A percentile compares a stretch with the other conserved stretches of the same genome.
phyloP scores from a whole-genome alignment of 2,888 invertebrate species.

The Halictus ligatus region DNA sequence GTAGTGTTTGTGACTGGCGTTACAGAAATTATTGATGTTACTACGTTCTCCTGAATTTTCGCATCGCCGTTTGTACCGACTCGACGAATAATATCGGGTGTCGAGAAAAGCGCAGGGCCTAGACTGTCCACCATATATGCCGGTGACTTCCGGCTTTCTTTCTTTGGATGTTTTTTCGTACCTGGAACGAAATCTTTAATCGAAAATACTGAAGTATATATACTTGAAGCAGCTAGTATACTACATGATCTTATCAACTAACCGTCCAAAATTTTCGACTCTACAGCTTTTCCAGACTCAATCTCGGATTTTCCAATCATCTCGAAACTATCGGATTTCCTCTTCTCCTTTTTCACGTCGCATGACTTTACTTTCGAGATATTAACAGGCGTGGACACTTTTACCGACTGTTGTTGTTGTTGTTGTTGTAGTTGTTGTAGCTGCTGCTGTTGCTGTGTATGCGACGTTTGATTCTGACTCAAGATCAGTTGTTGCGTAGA shows the following conservation, averaged over 20 bases:
- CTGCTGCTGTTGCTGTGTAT: constrained; percentile 2
- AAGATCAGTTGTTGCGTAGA: constrained; percentile 52
- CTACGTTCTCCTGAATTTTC: constrained; percentile 78
- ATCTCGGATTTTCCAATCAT: constrained; percentile 62
- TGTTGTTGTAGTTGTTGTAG: neutral
- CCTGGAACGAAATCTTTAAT: constrained; percentile 63
- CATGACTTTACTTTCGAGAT: constrained; percentile 78
- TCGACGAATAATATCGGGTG: constrained; percentile 91
- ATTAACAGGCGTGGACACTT: constrained; percentile 44
- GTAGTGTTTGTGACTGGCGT: constrained; percentile 70
- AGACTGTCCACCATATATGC: constrained; percentile 86
- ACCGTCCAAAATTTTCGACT: constrained; percentile 67
- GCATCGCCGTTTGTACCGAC: constrained; percentile 86
- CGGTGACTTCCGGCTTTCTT: constrained; percentile 86
- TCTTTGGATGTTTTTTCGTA: constrained; percentile 79
- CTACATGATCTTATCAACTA: constrained; percentile 19
- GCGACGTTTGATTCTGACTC: constrained; percentile 34
- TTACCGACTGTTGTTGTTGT: constrained; percentile 40
- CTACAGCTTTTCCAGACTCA: constrained; percentile 66
- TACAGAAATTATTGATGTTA: constrained; percentile 73
- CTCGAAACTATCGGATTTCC: constrained; percentile 73
- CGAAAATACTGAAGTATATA: neutral
- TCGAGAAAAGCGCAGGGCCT: constrained; percentile 89
- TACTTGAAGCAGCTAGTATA: neutral
- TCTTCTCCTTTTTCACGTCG: constrained; percentile 80